Conservation (phyloP, 2,113 vertebrate species). For the Murina feae region DNA sequence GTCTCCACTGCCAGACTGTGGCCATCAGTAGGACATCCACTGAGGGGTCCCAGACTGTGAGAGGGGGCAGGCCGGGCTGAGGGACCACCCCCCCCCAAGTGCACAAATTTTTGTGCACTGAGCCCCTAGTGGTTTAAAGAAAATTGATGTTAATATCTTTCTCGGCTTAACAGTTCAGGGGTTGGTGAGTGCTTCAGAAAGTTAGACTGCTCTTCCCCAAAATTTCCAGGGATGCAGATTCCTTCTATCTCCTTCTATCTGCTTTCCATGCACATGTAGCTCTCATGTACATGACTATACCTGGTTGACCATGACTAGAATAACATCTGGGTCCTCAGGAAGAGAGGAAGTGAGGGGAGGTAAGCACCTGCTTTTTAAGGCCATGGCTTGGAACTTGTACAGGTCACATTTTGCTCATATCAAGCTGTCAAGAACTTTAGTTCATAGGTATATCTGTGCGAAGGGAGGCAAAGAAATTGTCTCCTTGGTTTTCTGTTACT, state of each 20-base stretch:
- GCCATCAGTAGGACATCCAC: no score
- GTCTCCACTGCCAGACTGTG: no score
- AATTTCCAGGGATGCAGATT: background rate
- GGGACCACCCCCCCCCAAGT: no score
- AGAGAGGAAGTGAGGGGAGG: background rate
- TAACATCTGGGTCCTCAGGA: background rate
- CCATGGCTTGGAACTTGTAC: background rate
- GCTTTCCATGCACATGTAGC: background rate
- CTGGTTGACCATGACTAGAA: background rate
- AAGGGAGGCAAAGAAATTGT: background rate
- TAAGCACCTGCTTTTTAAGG: background rate
- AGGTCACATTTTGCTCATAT: background rate
- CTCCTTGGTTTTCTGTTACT: background rate
- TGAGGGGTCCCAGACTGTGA: no score
- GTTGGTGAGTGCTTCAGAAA: background rate
- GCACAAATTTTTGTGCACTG: no score
- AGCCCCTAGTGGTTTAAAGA: background rate
- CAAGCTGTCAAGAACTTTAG: background rate
- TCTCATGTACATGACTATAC: background rate
- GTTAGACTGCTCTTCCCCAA: background rate
- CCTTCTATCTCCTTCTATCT: background rate
- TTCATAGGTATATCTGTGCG: background rate
- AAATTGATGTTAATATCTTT: background rate
- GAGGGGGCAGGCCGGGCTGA: no score
- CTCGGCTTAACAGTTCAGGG: background rate